These are phyloP conservation scores for Drosophila persimilis DNA, from an alignment of 1,140 invertebrate species.

Conservation along the genomic window DNA sequence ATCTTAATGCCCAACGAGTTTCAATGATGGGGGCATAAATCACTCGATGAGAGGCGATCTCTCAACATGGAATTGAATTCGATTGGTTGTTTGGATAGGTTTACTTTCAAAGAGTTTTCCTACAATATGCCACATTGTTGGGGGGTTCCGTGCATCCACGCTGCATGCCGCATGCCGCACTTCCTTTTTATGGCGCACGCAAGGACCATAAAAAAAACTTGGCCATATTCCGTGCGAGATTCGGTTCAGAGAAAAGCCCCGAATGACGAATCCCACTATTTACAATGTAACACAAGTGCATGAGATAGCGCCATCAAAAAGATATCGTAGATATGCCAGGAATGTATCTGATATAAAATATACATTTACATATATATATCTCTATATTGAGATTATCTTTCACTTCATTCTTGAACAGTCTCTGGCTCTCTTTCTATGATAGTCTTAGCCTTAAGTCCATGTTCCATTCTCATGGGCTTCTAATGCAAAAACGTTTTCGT, in stretches of 20 bases:
- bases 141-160: slow-evolving; percentile 27
- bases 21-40: slow-evolving; percentile 26
- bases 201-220: slow-evolving; percentile 30
- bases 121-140: slow-evolving; percentile 40
- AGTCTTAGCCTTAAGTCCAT: too few species aligned
- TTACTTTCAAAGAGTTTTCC: too few species aligned
- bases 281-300: slow-evolving; percentile 24
- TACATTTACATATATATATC: too few species aligned
- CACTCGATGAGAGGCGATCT: slow-evolving; percentile 17
- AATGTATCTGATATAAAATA: too few species aligned
- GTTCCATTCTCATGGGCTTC: too few species aligned
- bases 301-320: too few species aligned
- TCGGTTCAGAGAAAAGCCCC: slow-evolving; percentile 5
- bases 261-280: slow-evolving; percentile 7
- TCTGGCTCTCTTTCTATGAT: too few species aligned
- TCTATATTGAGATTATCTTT: too few species aligned
- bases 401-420: too few species aligned
- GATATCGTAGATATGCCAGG: too few species aligned
- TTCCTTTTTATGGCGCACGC: slow-evolving; percentile 41
- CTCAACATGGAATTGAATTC: not conserved
- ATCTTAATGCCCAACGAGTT: slow-evolving; percentile 33
- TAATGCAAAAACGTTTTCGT: too few species aligned
- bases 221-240: slow-evolving; percentile 19
- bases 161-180: slow-evolving; percentile 16
- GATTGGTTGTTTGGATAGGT: too few species aligned